A percentile compares a stretch with the other conserved stretches of the same genome.
Conservation (phyloP, 2,797 vertebrate genomes). For the Vireo griseus region DNA sequence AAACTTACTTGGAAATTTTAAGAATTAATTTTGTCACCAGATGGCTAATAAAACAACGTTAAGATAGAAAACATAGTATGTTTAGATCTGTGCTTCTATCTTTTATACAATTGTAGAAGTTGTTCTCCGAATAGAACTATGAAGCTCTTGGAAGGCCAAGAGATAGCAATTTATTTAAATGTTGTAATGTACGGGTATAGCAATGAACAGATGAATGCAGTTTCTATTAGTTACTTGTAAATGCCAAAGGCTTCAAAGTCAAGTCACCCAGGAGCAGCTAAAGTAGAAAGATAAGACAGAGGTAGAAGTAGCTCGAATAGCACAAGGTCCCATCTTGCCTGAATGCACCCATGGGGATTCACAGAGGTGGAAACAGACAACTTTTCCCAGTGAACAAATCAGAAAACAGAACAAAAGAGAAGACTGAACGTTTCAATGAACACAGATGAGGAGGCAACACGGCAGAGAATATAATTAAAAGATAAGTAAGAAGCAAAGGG, state of each 20-base stretch:
- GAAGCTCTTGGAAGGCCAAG: not conserved
- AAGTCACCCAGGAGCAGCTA: not conserved
- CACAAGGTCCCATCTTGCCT: not conserved
- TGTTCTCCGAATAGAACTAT: not conserved
- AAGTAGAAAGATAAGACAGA: not conserved
- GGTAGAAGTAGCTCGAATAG: accelerated
- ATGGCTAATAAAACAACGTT: not conserved
- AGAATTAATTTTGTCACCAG: not conserved
- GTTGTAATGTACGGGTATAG: accelerated
- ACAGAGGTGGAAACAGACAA: not conserved
- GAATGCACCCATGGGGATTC: not conserved
- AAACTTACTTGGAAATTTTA: not conserved
- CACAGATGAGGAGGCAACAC: not conserved
- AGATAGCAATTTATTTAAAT: not conserved
- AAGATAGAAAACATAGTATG: not conserved
- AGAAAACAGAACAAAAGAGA: not conserved
- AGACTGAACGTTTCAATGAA: not conserved
- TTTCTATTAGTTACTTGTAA: not conserved
- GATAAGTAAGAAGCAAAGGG: not conserved
- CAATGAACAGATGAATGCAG: not conserved
- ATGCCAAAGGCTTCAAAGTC: not conserved
- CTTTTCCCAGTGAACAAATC: not conserved
- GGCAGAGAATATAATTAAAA: not conserved
- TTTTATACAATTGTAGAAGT: not conserved
- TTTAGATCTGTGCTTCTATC: not conserved